Evolutionary conservation across 2,888 invertebrate species (phyloP).

Genomic region (Troglohyphantes excavatus): DNA sequence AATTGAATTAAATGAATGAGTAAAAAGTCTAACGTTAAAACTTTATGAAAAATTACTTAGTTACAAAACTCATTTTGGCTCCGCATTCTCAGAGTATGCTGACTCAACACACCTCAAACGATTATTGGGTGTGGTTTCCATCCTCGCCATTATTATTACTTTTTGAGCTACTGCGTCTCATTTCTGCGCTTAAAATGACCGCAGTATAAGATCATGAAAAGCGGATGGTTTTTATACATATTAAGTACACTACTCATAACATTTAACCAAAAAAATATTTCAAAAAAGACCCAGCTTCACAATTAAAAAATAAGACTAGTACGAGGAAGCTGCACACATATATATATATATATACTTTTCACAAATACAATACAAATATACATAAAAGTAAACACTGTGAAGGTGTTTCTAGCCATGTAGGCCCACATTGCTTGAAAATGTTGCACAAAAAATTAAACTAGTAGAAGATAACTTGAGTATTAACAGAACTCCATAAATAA

Average conservation of each 20-base stretch:
- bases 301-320: slow-evolving; percentile 48
- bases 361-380: slow-evolving; percentile 40
- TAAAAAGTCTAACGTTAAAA: no score
- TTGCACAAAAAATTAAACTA: not conserved
- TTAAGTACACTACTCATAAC: slow-evolving; percentile 52
- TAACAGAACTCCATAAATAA: not conserved
- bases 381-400: not conserved
- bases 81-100: no score
- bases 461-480: not conserved
- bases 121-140: no score
- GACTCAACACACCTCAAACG: no score
- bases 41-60: no score
- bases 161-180: slow-evolving; percentile 9
- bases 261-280: slow-evolving; percentile 3
- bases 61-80: no score
- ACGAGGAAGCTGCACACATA: slow-evolving; percentile 29
- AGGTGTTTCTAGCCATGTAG: not conserved
- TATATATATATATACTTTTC: slow-evolving; percentile 26
- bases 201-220: slow-evolving; percentile 12
- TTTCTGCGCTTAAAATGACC: slow-evolving; percentile 17
- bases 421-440: not conserved
- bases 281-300: slow-evolving; percentile 27
- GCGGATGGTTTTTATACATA: slow-evolving; percentile 12
- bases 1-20: no score
- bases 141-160: no score